Conservation (phyloP, 2,113 vertebrate species). For the Cheirogaleus medius region DNA sequence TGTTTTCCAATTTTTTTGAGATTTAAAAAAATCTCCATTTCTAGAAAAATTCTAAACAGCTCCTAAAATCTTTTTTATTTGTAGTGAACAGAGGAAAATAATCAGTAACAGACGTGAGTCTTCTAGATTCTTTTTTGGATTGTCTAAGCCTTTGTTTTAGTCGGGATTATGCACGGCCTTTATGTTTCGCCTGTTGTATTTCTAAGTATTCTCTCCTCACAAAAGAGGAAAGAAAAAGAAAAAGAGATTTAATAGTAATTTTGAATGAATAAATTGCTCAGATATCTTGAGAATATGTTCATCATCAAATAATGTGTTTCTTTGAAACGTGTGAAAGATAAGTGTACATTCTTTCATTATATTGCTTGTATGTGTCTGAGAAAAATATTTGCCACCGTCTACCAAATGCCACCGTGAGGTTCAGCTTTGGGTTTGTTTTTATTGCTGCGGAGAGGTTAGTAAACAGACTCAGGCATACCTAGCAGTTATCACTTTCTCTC, state of each 20-base stretch:
- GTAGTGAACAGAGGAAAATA: conserved; percentile 7
- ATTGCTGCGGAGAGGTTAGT: neutral
- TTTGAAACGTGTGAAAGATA: neutral
- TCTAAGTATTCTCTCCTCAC: neutral
- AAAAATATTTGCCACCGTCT: neutral
- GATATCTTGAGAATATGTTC: neutral
- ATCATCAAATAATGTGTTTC: neutral
- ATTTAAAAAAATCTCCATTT: neutral
- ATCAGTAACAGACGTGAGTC: neutral
- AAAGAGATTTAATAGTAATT: neutral
- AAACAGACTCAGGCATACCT: neutral
- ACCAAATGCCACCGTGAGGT: neutral
- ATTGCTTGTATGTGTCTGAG: neutral
- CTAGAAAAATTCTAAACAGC: neutral
- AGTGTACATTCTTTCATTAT: neutral
- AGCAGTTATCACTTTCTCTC: neutral
- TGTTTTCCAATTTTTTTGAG: neutral
- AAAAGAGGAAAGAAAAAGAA: neutral
- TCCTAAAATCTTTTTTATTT: conserved; percentile 17
- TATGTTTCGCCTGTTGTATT: neutral
- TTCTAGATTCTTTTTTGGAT: neutral
- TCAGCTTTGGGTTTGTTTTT: neutral
- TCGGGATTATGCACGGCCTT: neutral
- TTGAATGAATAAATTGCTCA: neutral
- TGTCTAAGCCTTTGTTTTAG: neutral